A percentile compares a stretch with the other conserved stretches of the same genome.
Conservation (phyloP, 2,888 invertebrate species). For the Mechanitis mazaeus region DNA sequence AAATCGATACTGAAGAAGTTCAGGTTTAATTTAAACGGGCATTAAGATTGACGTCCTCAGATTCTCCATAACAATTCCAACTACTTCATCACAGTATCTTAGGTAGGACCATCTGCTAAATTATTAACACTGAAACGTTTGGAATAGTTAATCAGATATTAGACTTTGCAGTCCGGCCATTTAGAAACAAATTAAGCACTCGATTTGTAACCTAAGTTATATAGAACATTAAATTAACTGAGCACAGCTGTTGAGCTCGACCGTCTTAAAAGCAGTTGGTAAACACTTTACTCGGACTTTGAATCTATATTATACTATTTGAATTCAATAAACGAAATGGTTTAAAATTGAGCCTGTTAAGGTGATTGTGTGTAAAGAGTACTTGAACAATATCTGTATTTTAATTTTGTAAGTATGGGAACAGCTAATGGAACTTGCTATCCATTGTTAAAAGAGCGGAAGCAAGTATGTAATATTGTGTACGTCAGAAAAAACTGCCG, state of each 20-base stretch:
- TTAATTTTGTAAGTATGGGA: neutral
- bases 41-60: neutral
- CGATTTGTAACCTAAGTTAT: slow-evolving; percentile 19
- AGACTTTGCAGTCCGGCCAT: slow-evolving; percentile 15
- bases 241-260: slow-evolving; percentile 18
- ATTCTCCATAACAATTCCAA: neutral
- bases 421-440: too few relatives aligned
- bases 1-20: too few relatives aligned
- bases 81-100: neutral
- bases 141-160: slow-evolving; percentile 21
- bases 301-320: neutral
- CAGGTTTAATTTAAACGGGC: neutral
- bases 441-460: too few relatives aligned
- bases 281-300: slow-evolving; percentile 5
- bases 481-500: too few relatives aligned
- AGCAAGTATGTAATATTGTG: too few relatives aligned
- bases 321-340: neutral
- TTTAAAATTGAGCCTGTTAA: neutral
- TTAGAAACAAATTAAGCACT: slow-evolving; percentile 23
- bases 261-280: slow-evolving; percentile 19
- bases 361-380: too few relatives aligned
- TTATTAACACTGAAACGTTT: slow-evolving; percentile 14
- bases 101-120: slow-evolving; percentile 2
- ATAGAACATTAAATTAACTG: slow-evolving; percentile 20
- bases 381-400: neutral